Percentiles rank a stretch among this genome's conserved stretches.
Conservation (phyloP, 2,888 invertebrate species). For the Caprella mutica region DNA sequence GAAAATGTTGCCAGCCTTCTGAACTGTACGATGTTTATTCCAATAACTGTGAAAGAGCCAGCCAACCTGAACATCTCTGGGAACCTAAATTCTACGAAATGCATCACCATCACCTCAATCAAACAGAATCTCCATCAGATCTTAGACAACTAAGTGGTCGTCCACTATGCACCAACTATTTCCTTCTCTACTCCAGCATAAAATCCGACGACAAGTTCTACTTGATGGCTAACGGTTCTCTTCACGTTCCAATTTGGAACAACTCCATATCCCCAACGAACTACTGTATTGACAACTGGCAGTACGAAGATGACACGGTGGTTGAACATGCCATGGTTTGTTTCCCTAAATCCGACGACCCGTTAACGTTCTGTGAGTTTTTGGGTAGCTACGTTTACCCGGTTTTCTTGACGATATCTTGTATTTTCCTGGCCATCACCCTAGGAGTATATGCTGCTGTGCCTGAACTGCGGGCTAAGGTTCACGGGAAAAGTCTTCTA, state of each 20-base stretch:
- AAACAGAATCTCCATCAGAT: constrained; percentile 2
- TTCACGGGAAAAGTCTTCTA: constrained; percentile 35
- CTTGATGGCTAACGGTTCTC: constrained; percentile 50
- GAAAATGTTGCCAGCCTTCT: constrained; percentile 27
- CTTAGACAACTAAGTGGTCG: constrained; percentile 14
- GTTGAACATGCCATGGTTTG: constrained; percentile 47
- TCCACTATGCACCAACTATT: constrained; percentile 36
- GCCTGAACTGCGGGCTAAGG: constrained; percentile 36
- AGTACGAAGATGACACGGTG: constrained; percentile 40
- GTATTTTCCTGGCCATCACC: constrained; percentile 38
- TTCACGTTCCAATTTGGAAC: constrained; percentile 44
- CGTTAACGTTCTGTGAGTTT: constrained; percentile 37
- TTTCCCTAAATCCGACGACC: constrained; percentile 36
- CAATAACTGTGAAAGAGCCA: not conserved
- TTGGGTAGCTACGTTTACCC: constrained; percentile 19
- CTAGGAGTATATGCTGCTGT: constrained; percentile 35
- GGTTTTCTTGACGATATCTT: constrained; percentile 47
- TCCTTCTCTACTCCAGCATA: constrained; percentile 47
- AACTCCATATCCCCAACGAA: not conserved
- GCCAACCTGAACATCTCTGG: constrained; percentile 8
- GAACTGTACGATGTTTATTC: not conserved
- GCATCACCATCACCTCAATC: not conserved
- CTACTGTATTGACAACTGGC: constrained; percentile 52
- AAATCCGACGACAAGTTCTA: constrained; percentile 48
- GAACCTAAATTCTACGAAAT: constrained; percentile 19